phyloP scores from a whole-genome alignment of 2,888 invertebrate genomes.

The Drosophila leonis region DNA sequence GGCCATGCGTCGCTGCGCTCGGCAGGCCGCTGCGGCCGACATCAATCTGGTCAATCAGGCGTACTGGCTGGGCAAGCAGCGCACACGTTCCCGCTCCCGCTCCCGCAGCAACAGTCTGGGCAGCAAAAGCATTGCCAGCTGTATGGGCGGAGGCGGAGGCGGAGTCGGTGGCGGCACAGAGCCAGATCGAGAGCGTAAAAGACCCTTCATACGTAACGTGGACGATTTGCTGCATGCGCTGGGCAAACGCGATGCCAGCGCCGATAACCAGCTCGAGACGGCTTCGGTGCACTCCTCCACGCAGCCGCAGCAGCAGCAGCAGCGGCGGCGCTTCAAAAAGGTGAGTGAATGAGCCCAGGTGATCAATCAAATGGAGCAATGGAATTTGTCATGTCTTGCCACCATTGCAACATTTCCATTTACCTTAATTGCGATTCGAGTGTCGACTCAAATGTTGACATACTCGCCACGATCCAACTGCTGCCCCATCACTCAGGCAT shows the following conservation, averaged over 20 bases:
- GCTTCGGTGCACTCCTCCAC: slow-evolving; percentile 75
- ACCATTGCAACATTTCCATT: slow-evolving; percentile 44
- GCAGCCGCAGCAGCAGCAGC: slow-evolving; percentile 78
- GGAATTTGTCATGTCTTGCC: slow-evolving; percentile 52
- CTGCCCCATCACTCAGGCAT: slow-evolving; percentile 43
- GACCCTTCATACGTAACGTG: slow-evolving; percentile 82
- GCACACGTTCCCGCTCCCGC: slow-evolving; percentile 71
- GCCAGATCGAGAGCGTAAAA: slow-evolving; percentile 44
- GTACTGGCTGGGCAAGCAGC: slow-evolving; percentile 83
- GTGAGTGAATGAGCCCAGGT: slow-evolving; percentile 65
- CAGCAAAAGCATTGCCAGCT: slow-evolving; percentile 68
- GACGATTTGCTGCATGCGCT: slow-evolving; percentile 83
- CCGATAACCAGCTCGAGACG: slow-evolving; percentile 57
- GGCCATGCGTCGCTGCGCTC: slow-evolving; percentile 66
- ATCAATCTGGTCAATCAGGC: slow-evolving; percentile 83
- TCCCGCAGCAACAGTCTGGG: slow-evolving; percentile 83
- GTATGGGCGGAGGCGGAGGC: slow-evolving; percentile 47
- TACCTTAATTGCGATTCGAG: slow-evolving; percentile 45
- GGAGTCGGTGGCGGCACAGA: slow-evolving; percentile 30
- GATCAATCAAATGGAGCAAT: slow-evolving; percentile 49
- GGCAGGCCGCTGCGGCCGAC: slow-evolving; percentile 79
- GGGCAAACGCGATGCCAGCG: slow-evolving; percentile 68
- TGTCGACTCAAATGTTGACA: slow-evolving; percentile 38
- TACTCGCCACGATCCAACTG: slow-evolving; percentile 28
- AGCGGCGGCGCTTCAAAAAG: slow-evolving; percentile 81